These are phyloP conservation scores for Cheilosia grossa DNA, from an alignment of 2,888 invertebrate genomes.

Conservation along the genomic window DNA sequence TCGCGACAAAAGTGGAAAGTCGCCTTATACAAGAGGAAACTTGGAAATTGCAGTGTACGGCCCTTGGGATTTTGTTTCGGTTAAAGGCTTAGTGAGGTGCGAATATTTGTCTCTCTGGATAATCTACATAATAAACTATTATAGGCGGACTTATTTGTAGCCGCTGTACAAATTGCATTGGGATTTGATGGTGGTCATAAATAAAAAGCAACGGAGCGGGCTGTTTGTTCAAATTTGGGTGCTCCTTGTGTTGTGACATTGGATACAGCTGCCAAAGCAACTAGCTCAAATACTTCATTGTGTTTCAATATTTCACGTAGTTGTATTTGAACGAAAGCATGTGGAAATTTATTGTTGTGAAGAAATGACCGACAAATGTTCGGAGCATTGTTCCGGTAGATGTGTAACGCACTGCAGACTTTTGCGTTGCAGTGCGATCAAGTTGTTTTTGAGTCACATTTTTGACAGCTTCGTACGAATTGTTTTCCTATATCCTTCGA, in stretches of 20 bases:
- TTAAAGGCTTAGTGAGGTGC: slow-evolving; percentile 37
- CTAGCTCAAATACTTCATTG: too few species aligned
- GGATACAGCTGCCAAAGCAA: too few species aligned
- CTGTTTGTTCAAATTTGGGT: not conserved
- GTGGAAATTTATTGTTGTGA: too few species aligned
- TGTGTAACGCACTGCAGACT: too few species aligned
- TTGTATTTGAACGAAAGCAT: too few species aligned
- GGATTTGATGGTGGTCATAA: slow-evolving; percentile 41
- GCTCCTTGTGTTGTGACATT: not conserved
- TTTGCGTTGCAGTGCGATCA: too few species aligned
- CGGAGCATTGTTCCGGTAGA: too few species aligned
- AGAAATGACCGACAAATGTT: too few species aligned
- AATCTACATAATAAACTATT: slow-evolving; percentile 55
- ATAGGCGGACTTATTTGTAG: slow-evolving; percentile 12
- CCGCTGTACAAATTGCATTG: slow-evolving; percentile 50
- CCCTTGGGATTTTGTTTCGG: slow-evolving; percentile 43
- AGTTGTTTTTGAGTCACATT: too few species aligned
- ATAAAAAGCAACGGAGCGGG: slow-evolving; percentile 6
- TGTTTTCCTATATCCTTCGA: too few species aligned
- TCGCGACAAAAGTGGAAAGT: slow-evolving; percentile 51
- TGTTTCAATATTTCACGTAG: too few species aligned
- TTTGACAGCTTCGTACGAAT: too few species aligned
- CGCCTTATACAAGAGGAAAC: slow-evolving; percentile 27
- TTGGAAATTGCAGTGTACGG: slow-evolving; percentile 35
- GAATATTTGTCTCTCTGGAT: slow-evolving; percentile 23